Evolutionary conservation across 2,113 vertebrate genomes (phyloP).

Genomic region (Cacatua alba): DNA sequence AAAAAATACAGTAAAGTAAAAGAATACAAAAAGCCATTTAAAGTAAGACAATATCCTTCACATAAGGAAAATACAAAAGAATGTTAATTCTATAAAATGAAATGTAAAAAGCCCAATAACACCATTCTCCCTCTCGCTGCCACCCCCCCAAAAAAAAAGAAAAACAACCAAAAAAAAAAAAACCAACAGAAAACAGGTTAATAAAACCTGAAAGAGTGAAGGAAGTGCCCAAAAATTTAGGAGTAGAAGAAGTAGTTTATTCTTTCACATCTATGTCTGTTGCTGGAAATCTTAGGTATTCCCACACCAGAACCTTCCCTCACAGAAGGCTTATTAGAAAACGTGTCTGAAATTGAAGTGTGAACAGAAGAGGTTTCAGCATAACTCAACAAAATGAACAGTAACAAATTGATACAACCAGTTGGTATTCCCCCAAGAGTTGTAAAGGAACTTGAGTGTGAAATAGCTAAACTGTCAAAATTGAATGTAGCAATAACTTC

Average conservation of each 20-base stretch:
- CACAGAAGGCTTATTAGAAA: background rate
- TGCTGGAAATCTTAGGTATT: background rate
- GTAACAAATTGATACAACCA: background rate
- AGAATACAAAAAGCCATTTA: background rate
- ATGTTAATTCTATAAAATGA: background rate
- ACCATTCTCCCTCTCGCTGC: rapidly evolving
- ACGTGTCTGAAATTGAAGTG: background rate
- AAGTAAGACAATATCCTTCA: background rate
- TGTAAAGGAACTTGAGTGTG: background rate
- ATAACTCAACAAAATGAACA: background rate
- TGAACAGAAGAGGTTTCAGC: background rate
- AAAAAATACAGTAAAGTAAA: background rate
- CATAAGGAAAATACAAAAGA: background rate
- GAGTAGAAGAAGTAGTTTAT: background rate
- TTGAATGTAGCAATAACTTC: background rate
- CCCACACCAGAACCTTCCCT: background rate
- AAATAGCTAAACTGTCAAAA: background rate
- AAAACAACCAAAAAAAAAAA: background rate
- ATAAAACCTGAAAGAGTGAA: background rate
- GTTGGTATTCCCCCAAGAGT: background rate
- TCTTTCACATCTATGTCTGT: background rate
- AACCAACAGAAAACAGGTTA: background rate
- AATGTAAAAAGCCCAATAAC: background rate
- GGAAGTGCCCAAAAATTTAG: background rate
- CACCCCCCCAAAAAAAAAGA: background rate